Percentiles rank a stretch among this genome's conserved stretches.
phyloP scores from a whole-genome alignment of 1,140 invertebrate species.

The Dreissena rostriformis region DNA sequence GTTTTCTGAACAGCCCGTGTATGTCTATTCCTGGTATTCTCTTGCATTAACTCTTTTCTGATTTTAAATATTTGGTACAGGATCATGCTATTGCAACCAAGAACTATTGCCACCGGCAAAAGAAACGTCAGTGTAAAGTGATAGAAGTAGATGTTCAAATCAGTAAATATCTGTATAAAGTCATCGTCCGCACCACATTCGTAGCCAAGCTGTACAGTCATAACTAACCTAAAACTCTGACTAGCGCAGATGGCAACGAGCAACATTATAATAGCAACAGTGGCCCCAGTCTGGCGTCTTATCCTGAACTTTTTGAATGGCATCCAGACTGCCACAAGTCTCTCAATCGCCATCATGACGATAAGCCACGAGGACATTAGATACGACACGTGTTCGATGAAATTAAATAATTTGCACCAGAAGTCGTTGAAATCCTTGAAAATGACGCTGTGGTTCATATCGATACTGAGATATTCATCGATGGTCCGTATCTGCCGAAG shows the following conservation, averaged over 20 bases:
- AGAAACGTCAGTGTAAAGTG: constrained; percentile 42
- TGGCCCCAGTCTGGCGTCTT: constrained; percentile 64
- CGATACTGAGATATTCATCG: constrained; percentile 53
- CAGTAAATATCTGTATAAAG: constrained; percentile 27
- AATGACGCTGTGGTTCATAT: constrained; percentile 24
- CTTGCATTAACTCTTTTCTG: constrained; percentile 53
- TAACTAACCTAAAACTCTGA: constrained; percentile 43
- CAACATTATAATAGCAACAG: constrained; percentile 64
- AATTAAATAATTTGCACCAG: constrained; percentile 69
- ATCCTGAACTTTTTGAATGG: constrained; percentile 69
- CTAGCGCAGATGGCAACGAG: constrained; percentile 55
- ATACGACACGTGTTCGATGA: constrained; percentile 66
- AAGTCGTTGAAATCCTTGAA: constrained; percentile 53
- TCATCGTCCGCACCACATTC: constrained; percentile 29
- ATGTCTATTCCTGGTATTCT: constrained; percentile 20
- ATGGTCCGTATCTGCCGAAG: constrained; percentile 47
- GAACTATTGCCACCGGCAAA: constrained; percentile 28
- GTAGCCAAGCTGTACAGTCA: constrained; percentile 22
- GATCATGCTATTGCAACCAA: constrained; percentile 70
- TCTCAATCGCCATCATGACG: constrained; percentile 72
- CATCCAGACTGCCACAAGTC: constrained; percentile 69
- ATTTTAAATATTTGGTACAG: constrained; percentile 70
- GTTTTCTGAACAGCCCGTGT: constrained; percentile 53
- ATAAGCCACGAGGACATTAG: constrained; percentile 76
- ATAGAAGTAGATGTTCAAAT: constrained; percentile 47